phyloP scores from a whole-genome alignment of 1,140 invertebrate genomes.

The Halyomorpha halys region DNA sequence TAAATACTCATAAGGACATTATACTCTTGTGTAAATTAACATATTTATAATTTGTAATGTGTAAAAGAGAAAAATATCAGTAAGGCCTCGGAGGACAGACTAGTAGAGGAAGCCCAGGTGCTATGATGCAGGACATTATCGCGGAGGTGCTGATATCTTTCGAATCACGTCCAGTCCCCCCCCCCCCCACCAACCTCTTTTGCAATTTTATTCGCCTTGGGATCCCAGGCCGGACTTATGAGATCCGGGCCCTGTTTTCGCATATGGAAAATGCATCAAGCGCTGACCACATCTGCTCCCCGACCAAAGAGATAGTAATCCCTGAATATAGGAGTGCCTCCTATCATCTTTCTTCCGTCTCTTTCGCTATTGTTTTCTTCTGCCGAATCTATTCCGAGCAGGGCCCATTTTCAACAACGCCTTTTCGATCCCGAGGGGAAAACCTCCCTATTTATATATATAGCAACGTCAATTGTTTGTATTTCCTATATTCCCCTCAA shows the following conservation, averaged over 20 bases:
- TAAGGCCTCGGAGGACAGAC: no score
- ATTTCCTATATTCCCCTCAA: no score
- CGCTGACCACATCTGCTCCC: conserved; percentile 20
- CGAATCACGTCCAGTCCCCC: conserved; percentile 21
- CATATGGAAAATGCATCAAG: conserved; percentile 28
- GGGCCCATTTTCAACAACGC: no score
- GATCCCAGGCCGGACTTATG: conserved; percentile 21
- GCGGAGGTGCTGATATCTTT: conserved; percentile 18
- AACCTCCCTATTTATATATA: neutral
- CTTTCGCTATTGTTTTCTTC: neutral
- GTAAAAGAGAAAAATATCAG: no score
- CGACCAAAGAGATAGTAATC: conserved; percentile 20
- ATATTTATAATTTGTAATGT: no score
- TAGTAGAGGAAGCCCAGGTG: neutral
- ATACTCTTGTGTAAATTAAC: no score
- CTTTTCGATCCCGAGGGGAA: neutral
- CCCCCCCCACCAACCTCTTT: conserved; percentile 20
- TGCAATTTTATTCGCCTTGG: conserved; percentile 21
- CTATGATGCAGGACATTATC: conserved; percentile 11
- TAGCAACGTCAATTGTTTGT: neutral
- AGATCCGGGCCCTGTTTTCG: conserved; percentile 25
- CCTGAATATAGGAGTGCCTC: conserved; percentile 11
- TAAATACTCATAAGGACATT: no score
- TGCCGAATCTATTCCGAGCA: no score
- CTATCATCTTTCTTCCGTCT: conserved; percentile 5